phyloP scores from a whole-genome alignment of 1,140 invertebrate species.

The Dendroctonus ponderosae region DNA sequence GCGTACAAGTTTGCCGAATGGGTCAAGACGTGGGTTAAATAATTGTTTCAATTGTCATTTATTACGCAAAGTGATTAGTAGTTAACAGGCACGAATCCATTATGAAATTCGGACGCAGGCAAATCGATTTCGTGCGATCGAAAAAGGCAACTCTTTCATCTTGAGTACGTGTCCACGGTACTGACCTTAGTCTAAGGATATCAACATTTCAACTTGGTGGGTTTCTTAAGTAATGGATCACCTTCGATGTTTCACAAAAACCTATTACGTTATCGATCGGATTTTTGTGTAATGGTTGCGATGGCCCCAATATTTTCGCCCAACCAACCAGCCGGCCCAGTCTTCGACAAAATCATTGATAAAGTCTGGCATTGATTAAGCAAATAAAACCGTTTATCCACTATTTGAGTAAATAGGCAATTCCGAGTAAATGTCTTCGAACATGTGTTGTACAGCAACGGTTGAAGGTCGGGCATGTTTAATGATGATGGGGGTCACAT shows the following conservation, averaged over 20 bases:
- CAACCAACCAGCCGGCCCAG: not conserved
- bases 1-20: not conserved
- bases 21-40: no score
- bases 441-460: conserved; percentile 3
- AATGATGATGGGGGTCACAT: not conserved
- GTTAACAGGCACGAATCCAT: no score
- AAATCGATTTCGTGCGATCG: no score
- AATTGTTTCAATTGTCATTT: no score
- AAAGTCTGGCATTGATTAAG: not conserved
- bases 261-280: conserved; percentile 3
- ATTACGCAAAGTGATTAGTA: no score
- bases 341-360: not conserved
- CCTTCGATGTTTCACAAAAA: conserved; percentile 21
- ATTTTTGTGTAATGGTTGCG: conserved; percentile 4
- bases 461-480: conserved; percentile 8
- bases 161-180: not conserved
- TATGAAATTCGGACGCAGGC: no score
- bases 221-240: conserved; percentile 8
- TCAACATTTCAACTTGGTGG: conserved; percentile 13
- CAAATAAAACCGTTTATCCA: not conserved
- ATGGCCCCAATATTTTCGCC: conserved; percentile 11
- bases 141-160: no score
- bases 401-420: not conserved
- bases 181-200: conserved; percentile 20
- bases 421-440: conserved; percentile 3